Percentiles rank a stretch among this genome's conserved stretches.
Evolutionary conservation across 2,113 vertebrate species (phyloP).

Genomic region (Platysternon megacephalum): DNA sequence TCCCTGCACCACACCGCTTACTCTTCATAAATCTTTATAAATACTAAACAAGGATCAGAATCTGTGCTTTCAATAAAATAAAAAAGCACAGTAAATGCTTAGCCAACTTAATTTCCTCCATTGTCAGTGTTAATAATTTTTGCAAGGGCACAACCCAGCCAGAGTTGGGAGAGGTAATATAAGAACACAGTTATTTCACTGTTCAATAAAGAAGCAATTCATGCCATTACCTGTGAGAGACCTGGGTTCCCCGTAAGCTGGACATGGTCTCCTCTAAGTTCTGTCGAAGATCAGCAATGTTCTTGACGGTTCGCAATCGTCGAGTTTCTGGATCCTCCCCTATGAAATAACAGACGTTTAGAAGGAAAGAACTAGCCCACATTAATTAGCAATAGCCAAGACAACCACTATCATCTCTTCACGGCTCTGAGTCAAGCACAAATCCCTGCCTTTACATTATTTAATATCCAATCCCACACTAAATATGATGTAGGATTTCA

Average conservation of each 20-base stretch:
- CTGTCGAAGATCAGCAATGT: conserved; percentile 95
- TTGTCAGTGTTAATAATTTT: background rate
- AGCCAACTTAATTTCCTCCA: background rate
- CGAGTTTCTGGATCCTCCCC: conserved; percentile 93
- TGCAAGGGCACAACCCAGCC: background rate
- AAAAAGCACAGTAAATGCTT: background rate
- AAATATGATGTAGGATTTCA: fast-evolving
- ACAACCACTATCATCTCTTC: background rate
- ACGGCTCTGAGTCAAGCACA: background rate
- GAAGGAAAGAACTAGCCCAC: background rate
- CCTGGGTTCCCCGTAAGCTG: conserved; percentile 93
- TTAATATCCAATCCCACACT: background rate
- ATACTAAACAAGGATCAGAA: background rate
- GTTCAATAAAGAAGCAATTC: fast-evolving
- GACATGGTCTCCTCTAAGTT: conserved; percentile 98
- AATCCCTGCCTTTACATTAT: background rate
- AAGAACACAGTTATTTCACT: background rate
- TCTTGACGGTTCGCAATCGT: conserved; percentile 91
- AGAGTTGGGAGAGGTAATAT: background rate
- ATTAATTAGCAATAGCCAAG: background rate
- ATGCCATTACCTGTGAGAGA: conserved; percentile 85
- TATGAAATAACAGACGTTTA: conserved; percentile 38
- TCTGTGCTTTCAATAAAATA: background rate
- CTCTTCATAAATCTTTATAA: background rate
- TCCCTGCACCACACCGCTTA: background rate